Conservation (phyloP, 2,797 vertebrate genomes). For the Picus viridis region DNA sequence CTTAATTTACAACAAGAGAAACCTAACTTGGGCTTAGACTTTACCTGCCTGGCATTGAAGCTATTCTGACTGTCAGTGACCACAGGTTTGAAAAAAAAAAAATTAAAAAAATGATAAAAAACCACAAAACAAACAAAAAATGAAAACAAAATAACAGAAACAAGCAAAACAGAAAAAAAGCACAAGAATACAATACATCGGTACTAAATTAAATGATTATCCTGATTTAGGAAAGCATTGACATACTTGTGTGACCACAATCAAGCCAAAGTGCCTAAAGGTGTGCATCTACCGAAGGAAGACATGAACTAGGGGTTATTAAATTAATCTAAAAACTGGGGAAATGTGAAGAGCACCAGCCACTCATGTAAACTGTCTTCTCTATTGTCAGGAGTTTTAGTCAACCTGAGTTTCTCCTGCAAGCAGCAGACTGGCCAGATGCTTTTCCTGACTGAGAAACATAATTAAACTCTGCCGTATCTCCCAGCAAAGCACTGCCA, state of each 20-base stretch:
- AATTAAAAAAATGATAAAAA: not conserved
- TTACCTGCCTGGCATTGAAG: not conserved
- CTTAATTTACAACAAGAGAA: not conserved
- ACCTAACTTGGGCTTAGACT: not conserved
- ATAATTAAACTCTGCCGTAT: not conserved
- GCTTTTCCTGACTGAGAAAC: not conserved
- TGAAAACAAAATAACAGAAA: not conserved
- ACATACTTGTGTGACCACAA: not conserved
- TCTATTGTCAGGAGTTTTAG: not conserved
- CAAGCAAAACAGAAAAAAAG: not conserved
- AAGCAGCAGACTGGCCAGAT: not conserved
- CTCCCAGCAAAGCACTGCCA: not conserved
- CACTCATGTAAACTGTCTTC: not conserved
- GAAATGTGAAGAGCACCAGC: not conserved
- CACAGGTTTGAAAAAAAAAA: not conserved
- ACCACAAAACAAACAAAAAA: too few species aligned
- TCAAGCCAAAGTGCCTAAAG: not conserved
- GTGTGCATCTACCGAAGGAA: not conserved
- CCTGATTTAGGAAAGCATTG: not conserved
- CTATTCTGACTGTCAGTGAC: not conserved
- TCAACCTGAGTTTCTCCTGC: not conserved
- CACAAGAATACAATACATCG: not conserved
- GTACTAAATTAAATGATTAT: not conserved
- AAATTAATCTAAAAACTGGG: not conserved
- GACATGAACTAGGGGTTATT: not conserved